Percentiles rank a stretch among this genome's conserved stretches.
These are phyloP conservation scores for Eremophila alpestris DNA, from an alignment of 2,797 vertebrate genomes.

Conservation along the genomic window DNA sequence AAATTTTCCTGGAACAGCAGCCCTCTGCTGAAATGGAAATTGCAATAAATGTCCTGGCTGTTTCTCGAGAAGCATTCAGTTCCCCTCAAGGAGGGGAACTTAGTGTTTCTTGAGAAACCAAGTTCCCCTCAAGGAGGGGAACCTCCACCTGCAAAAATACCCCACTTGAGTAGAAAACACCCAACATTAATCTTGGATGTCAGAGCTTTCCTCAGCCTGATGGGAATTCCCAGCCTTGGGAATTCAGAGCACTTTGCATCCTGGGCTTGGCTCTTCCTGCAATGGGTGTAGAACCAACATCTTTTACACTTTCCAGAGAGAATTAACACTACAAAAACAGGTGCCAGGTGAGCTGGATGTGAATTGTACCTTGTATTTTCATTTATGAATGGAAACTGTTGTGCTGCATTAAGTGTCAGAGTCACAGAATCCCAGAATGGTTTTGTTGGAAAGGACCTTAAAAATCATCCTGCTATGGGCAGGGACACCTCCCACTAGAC, in stretches of 20 bases:
- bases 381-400: background rate
- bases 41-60: constrained; percentile 4
- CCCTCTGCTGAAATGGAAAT: constrained; percentile 28
- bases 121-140: constrained; percentile 5
- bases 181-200: constrained; percentile 12
- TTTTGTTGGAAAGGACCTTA: background rate
- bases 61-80: background rate
- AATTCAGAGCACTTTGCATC: background rate
- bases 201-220: constrained; percentile 1
- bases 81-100: background rate
- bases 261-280: background rate
- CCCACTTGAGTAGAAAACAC: constrained; percentile 26
- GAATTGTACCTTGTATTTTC: background rate
- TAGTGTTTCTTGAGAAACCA: background rate
- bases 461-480: background rate
- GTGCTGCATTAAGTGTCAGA: background rate
- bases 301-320: background rate
- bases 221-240: constrained; percentile 12
- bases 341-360: background rate
- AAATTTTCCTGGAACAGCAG: background rate
- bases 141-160: constrained; percentile 27
- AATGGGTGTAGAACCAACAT: background rate
- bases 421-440: background rate
- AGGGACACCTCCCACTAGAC: background rate
- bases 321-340: background rate